A percentile compares a stretch with the other conserved stretches of the same genome.
Conservation (phyloP, 2,113 vertebrate genomes). For the Fukomys damarensis region DNA sequence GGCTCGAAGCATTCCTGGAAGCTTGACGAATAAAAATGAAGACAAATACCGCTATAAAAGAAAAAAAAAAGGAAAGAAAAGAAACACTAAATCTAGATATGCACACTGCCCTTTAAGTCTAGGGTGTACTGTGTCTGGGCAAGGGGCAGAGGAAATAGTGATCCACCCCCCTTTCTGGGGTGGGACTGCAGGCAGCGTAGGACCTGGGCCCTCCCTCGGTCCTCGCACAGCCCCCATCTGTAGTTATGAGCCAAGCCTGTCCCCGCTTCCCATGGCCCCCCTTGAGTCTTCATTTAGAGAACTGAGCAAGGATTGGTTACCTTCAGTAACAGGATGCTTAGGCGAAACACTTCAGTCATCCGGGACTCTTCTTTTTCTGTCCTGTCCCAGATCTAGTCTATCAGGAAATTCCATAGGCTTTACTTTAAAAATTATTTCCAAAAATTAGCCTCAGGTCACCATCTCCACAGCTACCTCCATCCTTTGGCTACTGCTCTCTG, state of each 20-base stretch:
- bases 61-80: background rate
- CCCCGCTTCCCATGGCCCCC: background rate
- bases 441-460: background rate
- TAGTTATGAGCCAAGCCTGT: background rate
- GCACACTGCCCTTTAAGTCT: background rate
- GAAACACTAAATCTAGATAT: background rate
- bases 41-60: background rate
- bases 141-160: background rate
- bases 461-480: background rate
- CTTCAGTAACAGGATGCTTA: background rate
- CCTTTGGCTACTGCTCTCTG: background rate
- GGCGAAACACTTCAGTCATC: background rate
- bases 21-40: background rate
- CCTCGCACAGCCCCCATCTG: accelerated
- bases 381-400: background rate
- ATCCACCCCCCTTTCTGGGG: accelerated
- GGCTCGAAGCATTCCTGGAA: background rate
- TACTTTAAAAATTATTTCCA: background rate
- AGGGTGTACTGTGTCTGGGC: background rate
- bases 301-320: background rate
- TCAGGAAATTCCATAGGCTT: background rate
- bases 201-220: background rate
- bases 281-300: background rate
- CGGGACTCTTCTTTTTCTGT: background rate
- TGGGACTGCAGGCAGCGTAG: background rate